phyloP scores from a whole-genome alignment of 2,888 invertebrate genomes.

The Trisateles emortualis region DNA sequence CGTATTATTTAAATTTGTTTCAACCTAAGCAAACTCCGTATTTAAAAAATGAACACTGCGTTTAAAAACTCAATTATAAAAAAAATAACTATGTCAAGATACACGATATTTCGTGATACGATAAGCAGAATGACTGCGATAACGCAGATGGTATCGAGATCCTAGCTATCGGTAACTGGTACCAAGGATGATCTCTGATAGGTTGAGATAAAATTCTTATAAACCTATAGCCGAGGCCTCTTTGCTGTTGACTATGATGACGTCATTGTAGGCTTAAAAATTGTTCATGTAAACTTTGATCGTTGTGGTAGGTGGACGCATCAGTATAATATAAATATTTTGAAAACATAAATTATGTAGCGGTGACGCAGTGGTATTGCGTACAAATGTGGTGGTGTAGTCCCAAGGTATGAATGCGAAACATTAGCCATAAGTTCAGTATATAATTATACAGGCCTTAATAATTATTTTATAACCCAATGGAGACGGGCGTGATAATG shows the following conservation, averaged over 20 bases:
- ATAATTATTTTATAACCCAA: too few species aligned
- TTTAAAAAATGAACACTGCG: too few species aligned
- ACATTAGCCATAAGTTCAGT: too few species aligned
- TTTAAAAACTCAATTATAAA: not conserved
- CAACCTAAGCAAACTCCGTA: too few species aligned
- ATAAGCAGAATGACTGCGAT: conserved; percentile 37
- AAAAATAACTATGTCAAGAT: conserved; percentile 1
- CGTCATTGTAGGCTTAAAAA: conserved; percentile 9
- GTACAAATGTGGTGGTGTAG: too few species aligned
- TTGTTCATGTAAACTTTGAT: not conserved
- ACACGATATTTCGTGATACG: conserved; percentile 14
- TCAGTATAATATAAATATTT: too few species aligned
- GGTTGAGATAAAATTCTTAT: conserved; percentile 36
- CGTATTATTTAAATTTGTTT: too few species aligned
- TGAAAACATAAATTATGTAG: too few species aligned
- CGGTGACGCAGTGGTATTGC: too few species aligned
- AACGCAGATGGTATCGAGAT: conserved; percentile 38
- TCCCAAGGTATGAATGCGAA: too few species aligned
- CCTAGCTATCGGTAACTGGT: conserved; percentile 29
- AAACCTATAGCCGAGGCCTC: conserved; percentile 13
- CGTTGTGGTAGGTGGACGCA: not conserved
- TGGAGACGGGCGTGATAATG: too few species aligned
- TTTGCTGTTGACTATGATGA: conserved; percentile 13
- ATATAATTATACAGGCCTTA: too few species aligned
- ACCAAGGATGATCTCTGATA: conserved; percentile 44